Evolutionary conservation across 2,113 vertebrate species (phyloP), one percentile per base, ranked within the genome.

Genomic region (Chunga burmeisteri): DNA sequence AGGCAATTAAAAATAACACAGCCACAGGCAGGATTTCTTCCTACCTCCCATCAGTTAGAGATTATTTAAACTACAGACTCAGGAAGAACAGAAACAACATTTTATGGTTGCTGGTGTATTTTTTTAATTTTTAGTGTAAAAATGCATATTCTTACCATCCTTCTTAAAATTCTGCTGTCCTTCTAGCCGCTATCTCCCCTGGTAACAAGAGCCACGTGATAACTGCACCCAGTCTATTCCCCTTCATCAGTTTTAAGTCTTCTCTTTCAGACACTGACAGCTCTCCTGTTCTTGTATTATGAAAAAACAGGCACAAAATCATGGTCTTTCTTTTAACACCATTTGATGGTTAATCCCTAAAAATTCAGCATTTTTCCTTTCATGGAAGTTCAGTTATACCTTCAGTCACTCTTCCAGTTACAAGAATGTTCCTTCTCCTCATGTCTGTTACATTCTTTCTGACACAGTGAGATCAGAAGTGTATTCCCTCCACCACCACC

Each of bases 1-100:
- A 92, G 40, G 25, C 36, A 92, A 67, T 79, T 91, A 92, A 84
- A 88, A 94, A 78, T 29, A 94, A 52, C 27, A 90, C 29, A 84
- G 59, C 77, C 44, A 89, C 2, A 10, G 36, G 56, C 61, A 93
- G 68, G 34, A 72, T 50, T 93, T 89, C 34, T 84, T 88, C 55
- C 67, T 32, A 40, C 34, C 15, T 89, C 44, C 15, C 6, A 6
- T 42, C 52, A 86, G 16, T 47, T 75, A 75, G 13, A 93, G 4
- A 2, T 81, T 88, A 83, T 36, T 92, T 90, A 90, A 95, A 81
- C 50, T 26, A 49, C 12, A 47, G 11, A 66, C 12, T 44, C 23
- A 25, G 29, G 13, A 62, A 87, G 20, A 85, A 73, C 7, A 56
- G 8, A 65, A 85, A 70, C 25, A 46, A 59, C 18, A 5, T 58